A percentile compares a stretch with the other conserved stretches of the same genome.
Evolutionary conservation across 2,113 vertebrate genomes (phyloP).

Genomic region (Poicephalus gulielmi): DNA sequence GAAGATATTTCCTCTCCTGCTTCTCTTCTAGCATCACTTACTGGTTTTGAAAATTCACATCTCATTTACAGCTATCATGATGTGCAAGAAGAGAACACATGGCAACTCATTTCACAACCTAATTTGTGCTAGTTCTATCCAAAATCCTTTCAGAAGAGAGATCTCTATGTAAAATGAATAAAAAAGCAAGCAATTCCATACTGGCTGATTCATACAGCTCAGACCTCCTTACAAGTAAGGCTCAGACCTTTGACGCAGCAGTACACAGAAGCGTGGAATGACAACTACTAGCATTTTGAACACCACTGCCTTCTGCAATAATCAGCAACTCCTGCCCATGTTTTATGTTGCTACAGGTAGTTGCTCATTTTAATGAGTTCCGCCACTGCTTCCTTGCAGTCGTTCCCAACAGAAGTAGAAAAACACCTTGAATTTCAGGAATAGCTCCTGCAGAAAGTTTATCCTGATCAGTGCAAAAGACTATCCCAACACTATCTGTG

Average conservation of each 20-base stretch:
- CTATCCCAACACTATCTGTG: neutral
- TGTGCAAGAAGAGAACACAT: neutral
- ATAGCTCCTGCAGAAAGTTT: neutral
- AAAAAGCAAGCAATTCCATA: neutral
- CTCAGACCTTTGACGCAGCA: neutral
- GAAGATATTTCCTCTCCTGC: neutral
- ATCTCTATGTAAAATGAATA: neutral
- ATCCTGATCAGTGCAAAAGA: neutral
- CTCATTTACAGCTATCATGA: neutral
- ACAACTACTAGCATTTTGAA: neutral
- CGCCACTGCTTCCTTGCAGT: neutral
- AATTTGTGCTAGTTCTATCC: neutral
- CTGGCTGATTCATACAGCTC: neutral
- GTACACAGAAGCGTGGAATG: neutral
- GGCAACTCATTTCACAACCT: neutral
- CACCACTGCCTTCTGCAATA: neutral
- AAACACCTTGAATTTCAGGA: neutral
- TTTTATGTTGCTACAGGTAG: neutral
- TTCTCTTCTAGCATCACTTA: neutral
- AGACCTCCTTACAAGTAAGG: neutral
- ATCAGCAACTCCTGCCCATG: neutral
- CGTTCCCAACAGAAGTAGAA: neutral
- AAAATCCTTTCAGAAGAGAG: neutral
- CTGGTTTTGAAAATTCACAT: neutral
- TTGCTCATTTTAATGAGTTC: neutral